Evolutionary conservation across 1,140 invertebrate species (phyloP).

Genomic region (Ceratina australensis): DNA sequence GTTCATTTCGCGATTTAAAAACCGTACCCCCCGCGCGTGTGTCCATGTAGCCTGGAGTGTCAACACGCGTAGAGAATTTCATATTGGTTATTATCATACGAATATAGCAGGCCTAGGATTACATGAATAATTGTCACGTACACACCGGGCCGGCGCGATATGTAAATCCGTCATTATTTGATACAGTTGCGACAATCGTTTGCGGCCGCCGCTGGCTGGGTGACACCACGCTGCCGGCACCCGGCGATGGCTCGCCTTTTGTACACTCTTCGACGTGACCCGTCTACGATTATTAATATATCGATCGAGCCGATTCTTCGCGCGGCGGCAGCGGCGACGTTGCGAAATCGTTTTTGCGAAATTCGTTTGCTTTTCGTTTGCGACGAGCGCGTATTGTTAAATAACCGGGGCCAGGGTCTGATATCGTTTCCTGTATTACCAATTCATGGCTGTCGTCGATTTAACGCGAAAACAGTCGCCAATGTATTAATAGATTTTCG

Average conservation of each 20-base stretch:
- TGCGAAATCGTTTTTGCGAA: no score
- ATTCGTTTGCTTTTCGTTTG: no score
- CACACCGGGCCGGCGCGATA: constrained; percentile 34
- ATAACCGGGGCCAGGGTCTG: no score
- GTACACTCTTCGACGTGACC: no score
- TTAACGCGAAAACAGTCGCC: no score
- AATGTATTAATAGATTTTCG: no score
- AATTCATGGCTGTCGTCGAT: no score
- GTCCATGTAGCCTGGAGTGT: constrained; percentile 35
- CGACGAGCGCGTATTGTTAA: no score
- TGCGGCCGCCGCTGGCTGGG: constrained; percentile 12
- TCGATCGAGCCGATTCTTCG: no score
- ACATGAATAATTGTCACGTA: constrained; percentile 59
- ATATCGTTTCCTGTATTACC: no score
- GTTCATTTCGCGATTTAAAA: constrained; percentile 52
- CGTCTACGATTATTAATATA: no score
- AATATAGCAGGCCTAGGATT: constrained; percentile 57
- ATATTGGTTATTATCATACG: constrained; percentile 64
- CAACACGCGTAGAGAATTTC: constrained; percentile 57
- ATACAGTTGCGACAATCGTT: constrained; percentile 51
- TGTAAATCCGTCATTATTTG: constrained; percentile 54
- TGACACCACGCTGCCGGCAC: constrained; percentile 6
- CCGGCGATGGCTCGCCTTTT: not conserved
- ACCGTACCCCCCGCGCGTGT: constrained; percentile 43
- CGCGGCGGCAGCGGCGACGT: no score